Evolutionary conservation across 2,888 invertebrate genomes (phyloP).

Genomic region (Anarsia innoxiella): DNA sequence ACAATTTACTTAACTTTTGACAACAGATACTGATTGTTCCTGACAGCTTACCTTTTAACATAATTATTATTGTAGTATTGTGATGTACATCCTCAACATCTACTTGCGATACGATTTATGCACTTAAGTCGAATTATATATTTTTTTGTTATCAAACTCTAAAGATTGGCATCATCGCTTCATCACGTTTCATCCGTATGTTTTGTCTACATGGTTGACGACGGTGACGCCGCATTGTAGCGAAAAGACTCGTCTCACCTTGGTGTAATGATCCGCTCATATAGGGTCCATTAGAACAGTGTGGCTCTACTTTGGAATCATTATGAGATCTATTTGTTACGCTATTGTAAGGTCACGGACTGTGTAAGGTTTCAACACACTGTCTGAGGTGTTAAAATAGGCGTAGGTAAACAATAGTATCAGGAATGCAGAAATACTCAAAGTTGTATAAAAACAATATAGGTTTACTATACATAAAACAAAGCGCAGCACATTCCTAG

Average conservation of each 20-base stretch:
- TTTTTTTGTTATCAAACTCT: no score
- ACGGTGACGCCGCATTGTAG: constrained; percentile 21
- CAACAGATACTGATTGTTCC: constrained; percentile 37
- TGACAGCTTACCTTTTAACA: constrained; percentile 1
- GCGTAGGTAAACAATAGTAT: constrained; percentile 9
- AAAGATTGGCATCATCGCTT: constrained; percentile 16
- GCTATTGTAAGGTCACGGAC: constrained; percentile 46
- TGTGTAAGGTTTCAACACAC: constrained; percentile 2
- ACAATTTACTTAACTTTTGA: constrained; percentile 30
- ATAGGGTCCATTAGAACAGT: constrained; percentile 36
- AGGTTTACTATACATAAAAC: no score
- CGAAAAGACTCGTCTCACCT: constrained; percentile 40
- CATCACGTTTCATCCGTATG: constrained; percentile 20
- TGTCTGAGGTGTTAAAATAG: no score
- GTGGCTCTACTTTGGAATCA: constrained; percentile 28
- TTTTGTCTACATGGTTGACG: constrained; percentile 33
- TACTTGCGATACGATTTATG: no score
- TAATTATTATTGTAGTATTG: constrained; percentile 8
- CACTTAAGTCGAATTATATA: no score
- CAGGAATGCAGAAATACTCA: no score
- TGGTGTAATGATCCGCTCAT: constrained; percentile 42
- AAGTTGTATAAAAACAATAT: no score
- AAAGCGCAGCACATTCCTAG: no score
- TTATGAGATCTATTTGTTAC: constrained; percentile 51
- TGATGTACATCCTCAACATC: neutral